Evolutionary conservation across 2,113 vertebrate genomes (phyloP).

Genomic region (Echinops telfairi): DNA sequence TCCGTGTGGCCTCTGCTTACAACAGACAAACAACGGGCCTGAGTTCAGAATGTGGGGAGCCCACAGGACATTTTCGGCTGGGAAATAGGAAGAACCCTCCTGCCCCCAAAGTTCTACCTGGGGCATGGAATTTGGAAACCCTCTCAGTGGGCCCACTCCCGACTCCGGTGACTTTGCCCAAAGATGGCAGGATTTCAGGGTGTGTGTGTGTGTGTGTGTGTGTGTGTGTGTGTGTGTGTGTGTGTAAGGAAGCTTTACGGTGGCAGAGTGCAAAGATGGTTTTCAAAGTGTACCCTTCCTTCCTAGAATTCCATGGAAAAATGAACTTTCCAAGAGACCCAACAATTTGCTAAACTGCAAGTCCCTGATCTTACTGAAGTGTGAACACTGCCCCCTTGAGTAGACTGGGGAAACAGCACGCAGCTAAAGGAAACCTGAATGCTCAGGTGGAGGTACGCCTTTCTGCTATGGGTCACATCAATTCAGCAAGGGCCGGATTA

Average conservation of each 20-base stretch:
- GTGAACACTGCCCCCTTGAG: not conserved
- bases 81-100: not conserved
- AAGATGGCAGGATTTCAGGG: not conserved
- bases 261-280: conserved; percentile 15
- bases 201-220: no score
- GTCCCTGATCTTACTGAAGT: not conserved
- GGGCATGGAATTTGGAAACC: not conserved
- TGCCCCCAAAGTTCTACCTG: not conserved
- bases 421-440: not conserved
- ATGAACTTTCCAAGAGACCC: not conserved
- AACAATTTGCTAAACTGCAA: not conserved
- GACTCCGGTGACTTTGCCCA: not conserved
- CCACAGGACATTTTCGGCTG: not conserved
- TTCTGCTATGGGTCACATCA: not conserved
- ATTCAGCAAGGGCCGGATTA: not conserved
- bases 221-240: no score
- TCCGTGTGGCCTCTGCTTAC: conserved; percentile 16
- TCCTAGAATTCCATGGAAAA: not conserved
- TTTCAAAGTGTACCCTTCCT: conserved; percentile 18
- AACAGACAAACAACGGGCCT: conserved; percentile 13
- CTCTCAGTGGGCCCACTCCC: not conserved
- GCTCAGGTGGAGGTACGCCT: not conserved
- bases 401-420: not conserved
- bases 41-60: not conserved
- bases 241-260: not conserved